These are phyloP conservation scores for Antheraea mylitta DNA, from an alignment of 1,140 invertebrate genomes.

Conservation along the genomic window DNA sequence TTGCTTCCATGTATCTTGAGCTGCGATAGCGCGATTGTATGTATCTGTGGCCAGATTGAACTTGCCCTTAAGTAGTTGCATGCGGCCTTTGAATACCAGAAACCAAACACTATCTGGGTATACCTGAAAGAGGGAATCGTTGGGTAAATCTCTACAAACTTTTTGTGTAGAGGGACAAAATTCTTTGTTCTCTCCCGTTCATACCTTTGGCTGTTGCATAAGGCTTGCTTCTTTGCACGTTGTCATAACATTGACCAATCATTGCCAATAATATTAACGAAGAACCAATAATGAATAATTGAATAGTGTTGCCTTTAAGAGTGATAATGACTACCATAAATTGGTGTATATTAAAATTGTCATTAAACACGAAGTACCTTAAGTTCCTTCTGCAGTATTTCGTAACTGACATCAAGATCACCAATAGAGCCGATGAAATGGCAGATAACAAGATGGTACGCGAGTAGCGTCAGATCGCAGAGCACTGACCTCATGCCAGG, in stretches of 20 bases:
- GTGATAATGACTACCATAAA: too few relatives aligned
- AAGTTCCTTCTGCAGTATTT: slow-evolving; percentile 86
- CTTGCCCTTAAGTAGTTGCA: slow-evolving; percentile 91
- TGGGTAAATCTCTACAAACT: too few relatives aligned
- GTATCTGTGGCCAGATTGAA: slow-evolving; percentile 86
- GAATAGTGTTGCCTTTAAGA: too few relatives aligned
- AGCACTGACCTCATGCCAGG: slow-evolving; percentile 91
- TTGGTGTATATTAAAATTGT: too few relatives aligned
- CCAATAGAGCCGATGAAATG: slow-evolving; percentile 90
- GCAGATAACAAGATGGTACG: slow-evolving; percentile 91
- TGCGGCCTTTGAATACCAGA: slow-evolving; percentile 92
- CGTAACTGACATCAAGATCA: slow-evolving; percentile 87
- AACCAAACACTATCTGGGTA: slow-evolving; percentile 95
- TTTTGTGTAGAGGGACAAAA: too few relatives aligned
- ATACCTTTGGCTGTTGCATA: too few relatives aligned
- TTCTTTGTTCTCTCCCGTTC: too few relatives aligned
- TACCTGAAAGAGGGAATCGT: slow-evolving; percentile 52
- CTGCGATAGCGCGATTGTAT: slow-evolving; percentile 91
- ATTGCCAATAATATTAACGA: too few relatives aligned
- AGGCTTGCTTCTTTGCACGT: too few relatives aligned
- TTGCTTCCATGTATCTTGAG: slow-evolving; percentile 93
- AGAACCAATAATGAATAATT: too few relatives aligned
- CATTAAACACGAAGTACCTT: slow-evolving; percentile 61
- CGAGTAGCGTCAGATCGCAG: slow-evolving; percentile 90
- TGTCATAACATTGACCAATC: too few relatives aligned